Conservation (phyloP, 2,888 invertebrate species). For the Caenorhabditis panamensis region DNA sequence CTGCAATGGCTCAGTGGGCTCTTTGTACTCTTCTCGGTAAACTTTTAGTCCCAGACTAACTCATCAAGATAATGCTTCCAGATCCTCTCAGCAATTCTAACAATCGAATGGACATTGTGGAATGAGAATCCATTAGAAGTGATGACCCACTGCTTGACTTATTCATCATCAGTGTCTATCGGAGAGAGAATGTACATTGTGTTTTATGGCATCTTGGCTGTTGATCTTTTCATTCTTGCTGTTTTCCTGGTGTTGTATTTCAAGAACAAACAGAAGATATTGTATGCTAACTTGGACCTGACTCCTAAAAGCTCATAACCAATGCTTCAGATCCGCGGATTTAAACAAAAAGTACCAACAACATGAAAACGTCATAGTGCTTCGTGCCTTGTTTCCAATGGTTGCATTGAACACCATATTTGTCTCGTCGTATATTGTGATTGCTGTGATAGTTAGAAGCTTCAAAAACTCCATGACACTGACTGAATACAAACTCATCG, state of each 20-base stretch:
- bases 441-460: slow-evolving; percentile 35
- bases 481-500: slow-evolving; percentile 38
- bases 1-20: slow-evolving; percentile 51
- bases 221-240: slow-evolving; percentile 37
- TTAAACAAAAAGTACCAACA: slow-evolving; percentile 54
- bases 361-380: slow-evolving; percentile 52
- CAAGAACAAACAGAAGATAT: slow-evolving; percentile 40
- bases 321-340: slow-evolving; percentile 27
- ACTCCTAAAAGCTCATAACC: background rate
- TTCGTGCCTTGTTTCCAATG: slow-evolving; percentile 55
- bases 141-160: slow-evolving; percentile 55
- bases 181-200: slow-evolving; percentile 51
- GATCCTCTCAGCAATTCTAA: slow-evolving; percentile 43
- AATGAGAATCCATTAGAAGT: slow-evolving; percentile 48
- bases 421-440: slow-evolving; percentile 45
- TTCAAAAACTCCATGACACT: slow-evolving; percentile 34
- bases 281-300: slow-evolving; percentile 25
- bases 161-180: slow-evolving; percentile 55
- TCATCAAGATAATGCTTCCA: slow-evolving; percentile 17
- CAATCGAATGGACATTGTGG: slow-evolving; percentile 54
- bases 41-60: slow-evolving; percentile 7
- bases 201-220: slow-evolving; percentile 40
- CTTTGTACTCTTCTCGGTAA: slow-evolving; percentile 48
- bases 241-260: slow-evolving; percentile 25
- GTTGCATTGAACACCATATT: slow-evolving; percentile 47